A percentile compares a stretch with the other conserved stretches of the same genome.
These are phyloP conservation scores for Kryptolebias marmoratus DNA, from an alignment of 2,113 vertebrate species.

Conservation along the genomic window DNA sequence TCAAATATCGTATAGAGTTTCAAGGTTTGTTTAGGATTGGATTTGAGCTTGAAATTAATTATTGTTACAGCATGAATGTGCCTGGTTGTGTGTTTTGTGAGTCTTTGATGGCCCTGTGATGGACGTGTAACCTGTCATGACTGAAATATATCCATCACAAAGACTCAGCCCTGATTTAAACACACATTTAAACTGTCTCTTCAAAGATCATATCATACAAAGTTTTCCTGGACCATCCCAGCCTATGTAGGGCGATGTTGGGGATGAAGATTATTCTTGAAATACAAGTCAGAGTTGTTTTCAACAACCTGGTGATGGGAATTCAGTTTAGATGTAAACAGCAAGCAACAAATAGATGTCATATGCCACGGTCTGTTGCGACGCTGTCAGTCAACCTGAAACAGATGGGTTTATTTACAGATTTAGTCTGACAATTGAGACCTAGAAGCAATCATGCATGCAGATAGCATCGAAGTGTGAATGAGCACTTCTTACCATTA, in stretches of 20 bases:
- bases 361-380: slow-evolving; percentile 35
- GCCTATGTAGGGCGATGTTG: slow-evolving; percentile 4
- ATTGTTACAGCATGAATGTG: no score
- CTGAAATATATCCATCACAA: slow-evolving; percentile 21
- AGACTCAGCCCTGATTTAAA: no score
- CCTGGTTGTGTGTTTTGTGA: no score
- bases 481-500: background rate
- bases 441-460: slow-evolving; percentile 1
- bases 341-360: slow-evolving; percentile 33
- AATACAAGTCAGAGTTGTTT: slow-evolving; percentile 21
- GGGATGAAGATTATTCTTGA: slow-evolving; percentile 18
- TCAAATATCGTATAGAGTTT: no score
- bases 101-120: background rate
- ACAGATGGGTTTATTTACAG: slow-evolving; percentile 25
- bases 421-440: slow-evolving; percentile 23
- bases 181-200: background rate
- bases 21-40: no score
- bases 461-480: background rate
- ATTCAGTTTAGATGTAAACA: slow-evolving; percentile 45
- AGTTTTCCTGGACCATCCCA: background rate
- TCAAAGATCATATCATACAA: background rate
- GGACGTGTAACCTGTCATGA: background rate
- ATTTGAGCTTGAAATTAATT: no score
- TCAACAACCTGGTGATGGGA: slow-evolving; percentile 37
- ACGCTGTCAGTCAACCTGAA: slow-evolving; percentile 46